A percentile compares a stretch with the other conserved stretches of the same genome.
These are phyloP conservation scores for Maniola jurtina DNA, from an alignment of 1,140 invertebrate genomes.

Conservation along the genomic window DNA sequence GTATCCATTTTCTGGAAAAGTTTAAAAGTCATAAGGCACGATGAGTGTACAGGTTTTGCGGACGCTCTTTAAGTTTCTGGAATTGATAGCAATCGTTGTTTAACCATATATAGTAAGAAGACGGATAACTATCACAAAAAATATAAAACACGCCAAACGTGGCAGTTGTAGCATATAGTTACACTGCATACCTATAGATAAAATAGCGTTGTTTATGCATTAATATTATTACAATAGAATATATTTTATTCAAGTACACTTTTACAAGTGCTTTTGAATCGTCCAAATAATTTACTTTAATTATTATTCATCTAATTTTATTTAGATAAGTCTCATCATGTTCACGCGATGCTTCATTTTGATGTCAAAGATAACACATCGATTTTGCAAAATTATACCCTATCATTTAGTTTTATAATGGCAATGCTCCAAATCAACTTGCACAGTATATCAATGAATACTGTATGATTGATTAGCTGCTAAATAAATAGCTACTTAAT, in stretches of 20 bases:
- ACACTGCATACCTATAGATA: too few species aligned
- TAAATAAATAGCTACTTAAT: neutral
- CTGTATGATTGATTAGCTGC: neutral
- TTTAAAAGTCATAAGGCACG: conserved; percentile 3
- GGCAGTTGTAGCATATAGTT: neutral
- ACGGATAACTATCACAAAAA: neutral
- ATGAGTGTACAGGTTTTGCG: conserved; percentile 7
- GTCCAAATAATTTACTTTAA: too few species aligned
- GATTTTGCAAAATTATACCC: too few species aligned
- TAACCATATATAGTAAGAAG: conserved; percentile 17
- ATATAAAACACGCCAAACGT: neutral
- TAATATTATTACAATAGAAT: too few species aligned
- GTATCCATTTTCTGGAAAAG: neutral
- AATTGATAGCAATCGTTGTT: conserved; percentile 22
- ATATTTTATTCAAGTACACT: too few species aligned
- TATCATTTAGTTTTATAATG: too few species aligned
- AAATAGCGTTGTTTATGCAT: too few species aligned
- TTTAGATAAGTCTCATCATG: too few species aligned
- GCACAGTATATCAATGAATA: neutral
- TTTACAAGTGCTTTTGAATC: too few species aligned
- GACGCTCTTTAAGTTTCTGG: conserved; percentile 10
- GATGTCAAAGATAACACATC: too few species aligned
- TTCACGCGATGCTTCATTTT: too few species aligned
- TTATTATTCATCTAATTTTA: too few species aligned
- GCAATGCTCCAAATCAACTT: neutral